Conservation (phyloP, 53 echinoderm and acorn worm genomes). For the Stichopus horrens region DNA sequence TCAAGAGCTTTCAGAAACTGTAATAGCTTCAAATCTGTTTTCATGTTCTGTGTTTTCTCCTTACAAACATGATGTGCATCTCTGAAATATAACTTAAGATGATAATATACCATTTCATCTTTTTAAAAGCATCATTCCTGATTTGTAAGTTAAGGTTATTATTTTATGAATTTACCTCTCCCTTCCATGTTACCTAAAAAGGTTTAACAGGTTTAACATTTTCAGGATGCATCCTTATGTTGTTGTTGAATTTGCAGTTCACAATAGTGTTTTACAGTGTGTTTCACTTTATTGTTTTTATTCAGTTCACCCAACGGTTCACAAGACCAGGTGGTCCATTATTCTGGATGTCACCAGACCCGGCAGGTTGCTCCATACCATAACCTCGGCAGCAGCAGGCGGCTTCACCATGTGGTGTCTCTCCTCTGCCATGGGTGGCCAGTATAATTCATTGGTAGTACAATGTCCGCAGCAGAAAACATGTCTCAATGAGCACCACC, state of each 20-base stretch:
- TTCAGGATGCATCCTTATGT: background rate
- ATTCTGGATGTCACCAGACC: conserved; percentile 70
- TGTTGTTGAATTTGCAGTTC: background rate
- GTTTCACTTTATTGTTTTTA: background rate
- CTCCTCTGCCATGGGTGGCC: conserved; percentile 53
- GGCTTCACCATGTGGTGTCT: conserved; percentile 71
- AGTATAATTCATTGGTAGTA: conserved; percentile 50
- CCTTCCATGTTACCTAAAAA: background rate
- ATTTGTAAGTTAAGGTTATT: too few species aligned
- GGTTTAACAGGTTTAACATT: background rate
- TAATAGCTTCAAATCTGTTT: too few species aligned
- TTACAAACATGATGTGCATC: too few species aligned
- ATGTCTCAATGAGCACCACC: conserved; percentile 83
- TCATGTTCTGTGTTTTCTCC: too few species aligned
- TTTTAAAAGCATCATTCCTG: too few species aligned
- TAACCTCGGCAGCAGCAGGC: conserved; percentile 61
- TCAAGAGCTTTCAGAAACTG: too few species aligned
- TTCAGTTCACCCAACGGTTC: conserved; percentile 67
- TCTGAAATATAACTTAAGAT: too few species aligned
- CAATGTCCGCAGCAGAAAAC: conserved; percentile 42
- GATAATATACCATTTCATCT: too few species aligned
- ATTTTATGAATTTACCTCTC: too few species aligned
- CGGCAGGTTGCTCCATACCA: conserved; percentile 62
- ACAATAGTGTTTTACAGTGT: too few species aligned
- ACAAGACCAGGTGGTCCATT: conserved; percentile 74